A percentile compares a stretch with the other conserved stretches of the same genome.
Evolutionary conservation across 1,140 invertebrate species (phyloP).

Genomic region (Sinonovacula constricta): DNA sequence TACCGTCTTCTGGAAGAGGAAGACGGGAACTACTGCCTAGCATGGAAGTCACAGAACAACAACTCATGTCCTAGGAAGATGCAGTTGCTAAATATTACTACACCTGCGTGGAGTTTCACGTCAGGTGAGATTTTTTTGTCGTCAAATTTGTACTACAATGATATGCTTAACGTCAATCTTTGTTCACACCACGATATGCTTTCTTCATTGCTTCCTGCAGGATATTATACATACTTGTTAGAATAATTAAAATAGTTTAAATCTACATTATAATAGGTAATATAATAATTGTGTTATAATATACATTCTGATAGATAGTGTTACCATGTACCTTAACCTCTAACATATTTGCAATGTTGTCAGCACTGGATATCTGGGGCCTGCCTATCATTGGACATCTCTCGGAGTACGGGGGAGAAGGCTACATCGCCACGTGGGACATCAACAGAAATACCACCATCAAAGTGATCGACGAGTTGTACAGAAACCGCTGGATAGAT

Average conservation of each 20-base stretch:
- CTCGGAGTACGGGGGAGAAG: conserved; percentile 54
- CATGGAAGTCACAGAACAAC: conserved; percentile 45
- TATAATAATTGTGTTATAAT: too few species aligned
- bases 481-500: conserved; percentile 78
- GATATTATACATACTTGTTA: too few species aligned
- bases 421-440: conserved; percentile 51
- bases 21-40: conserved; percentile 29
- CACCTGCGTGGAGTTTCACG: conserved; percentile 42
- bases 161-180: too few species aligned
- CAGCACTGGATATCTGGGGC: conserved; percentile 41
- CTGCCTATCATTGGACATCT: conserved; percentile 40
- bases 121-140: too few species aligned
- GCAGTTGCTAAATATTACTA: conserved; percentile 19
- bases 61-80: conserved; percentile 34
- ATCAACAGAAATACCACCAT: conserved; percentile 19
- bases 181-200: too few species aligned
- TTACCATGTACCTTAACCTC: too few species aligned
- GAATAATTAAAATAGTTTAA: too few species aligned
- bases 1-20: conserved; percentile 42
- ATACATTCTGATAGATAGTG: too few species aligned
- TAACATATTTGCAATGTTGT: too few species aligned
- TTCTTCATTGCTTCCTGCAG: too few species aligned
- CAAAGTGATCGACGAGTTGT: conserved; percentile 67
- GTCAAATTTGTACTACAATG: too few species aligned
- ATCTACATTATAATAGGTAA: too few species aligned